Evolutionary conservation across 2,888 invertebrate genomes (phyloP).

Genomic region (Sepioteuthis lessoniana): DNA sequence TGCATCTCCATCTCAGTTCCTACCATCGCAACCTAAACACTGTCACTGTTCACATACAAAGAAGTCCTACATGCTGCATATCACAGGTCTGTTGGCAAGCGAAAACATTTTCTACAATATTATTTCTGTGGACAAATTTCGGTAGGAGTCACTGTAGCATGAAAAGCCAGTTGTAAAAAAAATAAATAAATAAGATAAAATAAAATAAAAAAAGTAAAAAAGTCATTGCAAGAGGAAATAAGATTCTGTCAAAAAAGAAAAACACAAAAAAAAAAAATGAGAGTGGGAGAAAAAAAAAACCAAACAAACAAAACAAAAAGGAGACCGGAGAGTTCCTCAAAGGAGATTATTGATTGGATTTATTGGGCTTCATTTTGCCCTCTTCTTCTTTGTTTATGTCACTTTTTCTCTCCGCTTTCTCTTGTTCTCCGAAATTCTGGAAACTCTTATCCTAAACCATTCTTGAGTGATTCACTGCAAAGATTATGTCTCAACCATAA

Average conservation of each 20-base stretch:
- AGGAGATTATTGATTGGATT: neutral
- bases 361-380: neutral
- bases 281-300: neutral
- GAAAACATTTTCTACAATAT: neutral
- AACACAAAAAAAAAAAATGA: too few relatives aligned
- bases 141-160: neutral
- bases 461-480: neutral
- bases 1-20: neutral
- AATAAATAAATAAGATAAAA: too few relatives aligned
- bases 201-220: too few relatives aligned
- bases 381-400: neutral
- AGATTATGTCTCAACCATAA: neutral
- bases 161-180: neutral
- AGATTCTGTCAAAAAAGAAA: too few relatives aligned
- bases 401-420: neutral
- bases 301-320: neutral
- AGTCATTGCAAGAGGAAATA: too few relatives aligned
- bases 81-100: neutral
- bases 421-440: neutral
- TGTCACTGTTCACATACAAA: neutral
- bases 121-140: slow-evolving; percentile 17
- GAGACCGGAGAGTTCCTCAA: neutral
- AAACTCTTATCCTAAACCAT: neutral
- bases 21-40: neutral
- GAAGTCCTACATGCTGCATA: slow-evolving; percentile 11